Evolutionary conservation across 2,888 invertebrate species (phyloP), one percentile per base, ranked within the genome.

Genomic region (Ochropacha duplaris): DNA sequence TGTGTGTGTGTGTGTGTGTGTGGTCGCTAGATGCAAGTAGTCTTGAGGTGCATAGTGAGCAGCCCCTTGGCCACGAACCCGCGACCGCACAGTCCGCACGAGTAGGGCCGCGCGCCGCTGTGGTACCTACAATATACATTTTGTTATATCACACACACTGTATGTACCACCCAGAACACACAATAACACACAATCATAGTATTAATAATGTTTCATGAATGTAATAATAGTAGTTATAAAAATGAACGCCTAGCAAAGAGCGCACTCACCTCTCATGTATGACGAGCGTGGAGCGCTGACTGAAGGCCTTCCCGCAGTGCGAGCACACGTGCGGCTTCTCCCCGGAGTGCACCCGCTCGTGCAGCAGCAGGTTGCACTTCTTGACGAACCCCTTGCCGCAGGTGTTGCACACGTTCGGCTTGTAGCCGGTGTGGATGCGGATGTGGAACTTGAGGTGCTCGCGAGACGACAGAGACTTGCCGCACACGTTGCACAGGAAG

Each of bases 11-110:
- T n/a, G n/a, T n/a, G n/a, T n/a, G n/a, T n/a, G 52, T 57, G 49
- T 57, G 62, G 26, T 57, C 57, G 79, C 83, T 86, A 87, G 55
- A 89, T 86, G 79, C 93, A 93, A 58, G 92, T 88, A 57, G 87
- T 91, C 85, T 94, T 94, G 70, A 94, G 86, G 67, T 95, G 95
- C 86, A 94, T 93, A 71, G 94, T 94, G 55, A 95, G 88, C 84
- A 94, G 93, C 9, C 94, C 94, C 78, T 94, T 94, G 62, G 94
- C 94, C 26, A 94, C 94, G 81, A 94, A 95, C 24, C 94, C 94
- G 74, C 94, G 94, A 3, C 90, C 90, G 80, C 95, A 95, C 66
- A 94, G 84, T 60, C 82, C 88, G 78, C 95, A 95, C 57, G 82
- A 81, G 83, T 94, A 95, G 0, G 94, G 94, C 61, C 94, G 84